phyloP scores from a whole-genome alignment of 2,113 vertebrate species.

The Arizona elegans region DNA sequence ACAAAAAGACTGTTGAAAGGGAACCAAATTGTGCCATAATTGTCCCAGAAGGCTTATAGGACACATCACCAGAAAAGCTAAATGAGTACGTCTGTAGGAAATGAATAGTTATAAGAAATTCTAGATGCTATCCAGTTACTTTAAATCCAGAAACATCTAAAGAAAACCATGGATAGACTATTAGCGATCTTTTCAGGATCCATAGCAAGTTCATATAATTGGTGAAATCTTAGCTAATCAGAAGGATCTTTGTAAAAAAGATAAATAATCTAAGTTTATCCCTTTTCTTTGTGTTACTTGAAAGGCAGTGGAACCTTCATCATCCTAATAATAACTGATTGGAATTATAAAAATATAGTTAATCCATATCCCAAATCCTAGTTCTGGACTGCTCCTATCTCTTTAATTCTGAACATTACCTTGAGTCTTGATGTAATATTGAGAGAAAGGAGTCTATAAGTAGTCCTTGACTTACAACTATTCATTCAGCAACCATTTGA shows the following conservation, averaged over 20 bases:
- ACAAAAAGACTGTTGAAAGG: not conserved
- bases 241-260: conserved; percentile 9
- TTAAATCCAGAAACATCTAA: not conserved
- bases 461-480: not conserved
- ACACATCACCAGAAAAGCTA: not conserved
- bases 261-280: not conserved
- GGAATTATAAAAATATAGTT: not conserved
- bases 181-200: conserved; percentile 3
- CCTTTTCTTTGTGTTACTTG: not conserved
- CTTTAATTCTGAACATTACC: not conserved
- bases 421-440: not conserved
- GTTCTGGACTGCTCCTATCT: not conserved
- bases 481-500: not conserved
- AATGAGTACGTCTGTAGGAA: not conserved
- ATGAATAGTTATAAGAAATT: not conserved
- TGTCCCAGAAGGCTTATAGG: not conserved
- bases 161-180: not conserved
- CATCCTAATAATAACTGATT: not conserved
- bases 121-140: not conserved
- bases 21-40: not conserved
- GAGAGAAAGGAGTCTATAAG: not conserved
- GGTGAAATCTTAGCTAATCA: not conserved
- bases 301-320: not conserved
- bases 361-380: not conserved
- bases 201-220: not conserved